Conservation (phyloP, 2,113 vertebrate species). For the Haplochromis vanheusdeni region DNA sequence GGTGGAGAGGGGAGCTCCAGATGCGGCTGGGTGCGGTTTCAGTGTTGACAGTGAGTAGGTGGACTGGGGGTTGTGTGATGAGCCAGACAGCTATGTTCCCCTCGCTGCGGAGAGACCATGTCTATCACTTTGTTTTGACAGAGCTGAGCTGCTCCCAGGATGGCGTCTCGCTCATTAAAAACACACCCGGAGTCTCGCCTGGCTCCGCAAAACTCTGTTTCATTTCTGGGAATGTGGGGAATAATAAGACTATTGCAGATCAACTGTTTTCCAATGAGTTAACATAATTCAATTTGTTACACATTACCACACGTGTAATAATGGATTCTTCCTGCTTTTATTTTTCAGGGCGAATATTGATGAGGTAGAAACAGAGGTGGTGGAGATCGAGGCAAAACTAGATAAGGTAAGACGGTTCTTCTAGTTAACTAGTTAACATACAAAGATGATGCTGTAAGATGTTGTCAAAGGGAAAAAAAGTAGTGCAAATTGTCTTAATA, state of each 20-base stretch:
- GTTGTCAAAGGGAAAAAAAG: background rate
- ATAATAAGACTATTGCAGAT: background rate
- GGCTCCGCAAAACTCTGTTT: background rate
- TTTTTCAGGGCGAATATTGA: slow-evolving; percentile 88
- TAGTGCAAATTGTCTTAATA: background rate
- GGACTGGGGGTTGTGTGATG: background rate
- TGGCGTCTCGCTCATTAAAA: slow-evolving; percentile 8
- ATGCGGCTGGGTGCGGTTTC: slow-evolving; percentile 25
- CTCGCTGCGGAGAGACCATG: background rate
- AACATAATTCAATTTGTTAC: background rate
- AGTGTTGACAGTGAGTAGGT: background rate
- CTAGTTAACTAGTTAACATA: background rate
- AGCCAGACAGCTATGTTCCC: background rate
- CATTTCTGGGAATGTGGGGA: slow-evolving; percentile 11
- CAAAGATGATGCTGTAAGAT: background rate
- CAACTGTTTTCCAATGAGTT: background rate
- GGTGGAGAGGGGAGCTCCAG: background rate
- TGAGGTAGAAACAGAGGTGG: slow-evolving; percentile 95
- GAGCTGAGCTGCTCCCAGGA: slow-evolving; percentile 18
- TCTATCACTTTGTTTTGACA: slow-evolving; percentile 46
- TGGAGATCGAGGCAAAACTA: slow-evolving; percentile 93
- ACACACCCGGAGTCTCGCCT: background rate
- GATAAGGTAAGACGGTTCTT: slow-evolving; percentile 81
- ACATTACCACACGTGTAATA: background rate
- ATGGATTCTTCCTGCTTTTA: slow-evolving; percentile 3